Base-by-base conservation (phyloP, 30 jellyfish, hydroid and myxozoan genomes). In the Hydractinia echinata region DNA sequence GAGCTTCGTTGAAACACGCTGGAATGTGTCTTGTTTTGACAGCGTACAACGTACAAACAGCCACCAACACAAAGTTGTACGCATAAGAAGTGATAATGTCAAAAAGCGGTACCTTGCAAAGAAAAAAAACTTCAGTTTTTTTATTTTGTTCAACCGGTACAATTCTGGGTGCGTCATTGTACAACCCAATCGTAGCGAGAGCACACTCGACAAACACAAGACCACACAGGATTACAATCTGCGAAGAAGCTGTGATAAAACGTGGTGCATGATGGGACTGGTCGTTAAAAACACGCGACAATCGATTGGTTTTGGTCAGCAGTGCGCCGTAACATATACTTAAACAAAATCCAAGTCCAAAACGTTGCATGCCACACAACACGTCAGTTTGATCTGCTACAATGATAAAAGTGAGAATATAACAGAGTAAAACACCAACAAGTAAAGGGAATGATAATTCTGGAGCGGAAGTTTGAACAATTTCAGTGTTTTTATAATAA, bases 11-110 rank as follows among this genome's bases (percentile, higher is more conserved):
- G 76, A 86, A 91, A n/a, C 87, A 55, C 10, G 87, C 91, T 49
- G 97, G 97, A 4, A 85, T 82, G 54, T 91, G 86, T 66, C 97
- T 89, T 21, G 96, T 91, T 18, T 96, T 91, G 64, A 91, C 82
- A 18, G 97, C 97, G 79, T 79, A 86, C 13, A 82, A 62, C 54
- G 97, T 83, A 67, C 97, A 91, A 79, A 83, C 72, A 21, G 86
- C 39, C n/a, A 86, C 70, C 19, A 86, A 84, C 20, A 83, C 58
- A 5, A 83, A 69, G 64, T 91, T 86, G 82, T 83, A 91, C 5
- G 81, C 68, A 73, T 67, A 86, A 5, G 95, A 85, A 49, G 81
- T 82, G 51, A 79, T 53, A 18, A 83, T 44, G 84, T 91, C 97
- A 69, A 53, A 83, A 11, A 44, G 50, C 7, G 96, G 95, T 6